phyloP scores from a whole-genome alignment of 1,140 invertebrate species.

The Luehdorfia chinensis region DNA sequence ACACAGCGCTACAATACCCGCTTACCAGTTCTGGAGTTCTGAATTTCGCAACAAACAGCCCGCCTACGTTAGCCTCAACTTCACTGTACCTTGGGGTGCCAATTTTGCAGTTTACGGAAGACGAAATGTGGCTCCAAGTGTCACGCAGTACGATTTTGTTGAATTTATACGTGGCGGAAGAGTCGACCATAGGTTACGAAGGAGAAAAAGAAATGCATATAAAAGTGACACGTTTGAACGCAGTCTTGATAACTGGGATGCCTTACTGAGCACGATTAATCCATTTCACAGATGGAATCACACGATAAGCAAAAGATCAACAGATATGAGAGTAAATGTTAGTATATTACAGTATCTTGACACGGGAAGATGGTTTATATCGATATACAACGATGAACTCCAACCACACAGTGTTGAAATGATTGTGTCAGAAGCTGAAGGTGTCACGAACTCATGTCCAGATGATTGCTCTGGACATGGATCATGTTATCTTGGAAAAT shows the following conservation, averaged over 20 bases:
- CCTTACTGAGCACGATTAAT: constrained; percentile 68
- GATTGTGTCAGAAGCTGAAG: constrained; percentile 89
- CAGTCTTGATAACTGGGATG: constrained; percentile 55
- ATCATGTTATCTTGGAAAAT: constrained; percentile 95
- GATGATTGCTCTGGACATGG: constrained; percentile 97
- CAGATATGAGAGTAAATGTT: constrained; percentile 87
- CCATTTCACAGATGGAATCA: constrained; percentile 78
- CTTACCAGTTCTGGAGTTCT: constrained; percentile 94
- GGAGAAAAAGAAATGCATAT: constrained; percentile 72
- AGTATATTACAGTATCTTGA: constrained; percentile 93
- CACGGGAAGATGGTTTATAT: constrained; percentile 95
- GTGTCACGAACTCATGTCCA: constrained; percentile 92
- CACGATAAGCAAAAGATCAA: constrained; percentile 78
- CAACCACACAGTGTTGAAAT: constrained; percentile 88
- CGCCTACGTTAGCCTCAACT: constrained; percentile 92
- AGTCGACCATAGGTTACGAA: constrained; percentile 83
- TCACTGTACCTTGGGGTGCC: constrained; percentile 92
- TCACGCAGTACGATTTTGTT: constrained; percentile 97
- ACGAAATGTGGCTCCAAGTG: constrained; percentile 93
- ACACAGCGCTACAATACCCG: constrained; percentile 88
- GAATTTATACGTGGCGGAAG: constrained; percentile 92
- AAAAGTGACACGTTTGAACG: constrained; percentile 48
- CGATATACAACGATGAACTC: constrained; percentile 96
- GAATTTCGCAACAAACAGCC: constrained; percentile 93
- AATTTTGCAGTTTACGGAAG: constrained; percentile 96